Evolutionary conservation across 1,140 invertebrate genomes (phyloP).

Genomic region (Streblospio benedicti): DNA sequence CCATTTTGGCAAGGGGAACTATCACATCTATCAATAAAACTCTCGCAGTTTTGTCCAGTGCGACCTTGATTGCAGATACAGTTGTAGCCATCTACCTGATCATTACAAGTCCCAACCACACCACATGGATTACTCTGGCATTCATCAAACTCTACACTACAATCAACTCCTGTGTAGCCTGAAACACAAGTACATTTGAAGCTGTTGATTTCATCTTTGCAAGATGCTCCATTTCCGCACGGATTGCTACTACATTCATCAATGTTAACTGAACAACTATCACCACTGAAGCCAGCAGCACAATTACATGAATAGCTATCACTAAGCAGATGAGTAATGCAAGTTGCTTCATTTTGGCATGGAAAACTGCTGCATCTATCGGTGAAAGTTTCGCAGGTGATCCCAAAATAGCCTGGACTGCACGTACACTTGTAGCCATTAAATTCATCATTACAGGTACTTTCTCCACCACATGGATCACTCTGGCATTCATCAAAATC

Average conservation of each 20-base stretch:
- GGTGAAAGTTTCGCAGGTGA: slow-evolving; percentile 18
- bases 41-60: too few relatives aligned
- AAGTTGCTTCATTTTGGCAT: too few relatives aligned
- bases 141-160: too few relatives aligned
- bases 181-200: slow-evolving; percentile 8
- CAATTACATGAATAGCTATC: background rate
- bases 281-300: background rate
- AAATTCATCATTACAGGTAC: too few relatives aligned
- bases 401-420: slow-evolving; percentile 15
- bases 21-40: slow-evolving; percentile 4
- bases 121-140: too few relatives aligned
- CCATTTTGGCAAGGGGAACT: slow-evolving; percentile 8
- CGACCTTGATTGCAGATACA: too few relatives aligned
- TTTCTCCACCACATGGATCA: too few relatives aligned
- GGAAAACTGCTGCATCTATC: too few relatives aligned
- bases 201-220: slow-evolving; percentile 19
- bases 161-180: slow-evolving; percentile 21
- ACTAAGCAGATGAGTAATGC: too few relatives aligned
- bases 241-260: slow-evolving; percentile 29
- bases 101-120: too few relatives aligned
- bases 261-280: slow-evolving; percentile 15
- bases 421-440: slow-evolving; percentile 17
- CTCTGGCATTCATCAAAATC: background rate
- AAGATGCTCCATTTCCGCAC: slow-evolving; percentile 33
- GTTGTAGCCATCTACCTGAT: too few relatives aligned